phyloP scores from a whole-genome alignment of 2,113 vertebrate species.

The Dromiciops gliroides region DNA sequence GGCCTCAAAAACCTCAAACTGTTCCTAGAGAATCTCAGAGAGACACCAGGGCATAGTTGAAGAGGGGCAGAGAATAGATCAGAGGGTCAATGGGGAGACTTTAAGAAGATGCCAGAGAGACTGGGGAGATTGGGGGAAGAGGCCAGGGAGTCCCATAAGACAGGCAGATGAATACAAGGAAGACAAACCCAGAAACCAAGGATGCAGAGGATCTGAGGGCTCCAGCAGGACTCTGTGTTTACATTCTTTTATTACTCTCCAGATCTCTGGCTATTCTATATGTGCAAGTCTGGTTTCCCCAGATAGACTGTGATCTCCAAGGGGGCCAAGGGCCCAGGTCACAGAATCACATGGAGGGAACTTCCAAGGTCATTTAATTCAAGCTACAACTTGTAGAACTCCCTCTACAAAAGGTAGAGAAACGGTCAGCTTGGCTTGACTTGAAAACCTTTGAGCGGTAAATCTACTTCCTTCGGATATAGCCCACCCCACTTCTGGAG shows the following conservation, averaged over 20 bases:
- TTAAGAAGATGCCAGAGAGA: background rate
- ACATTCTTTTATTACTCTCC: background rate
- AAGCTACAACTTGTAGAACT: background rate
- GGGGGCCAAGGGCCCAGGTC: background rate
- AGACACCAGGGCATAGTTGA: background rate
- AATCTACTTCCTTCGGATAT: background rate
- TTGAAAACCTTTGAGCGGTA: background rate
- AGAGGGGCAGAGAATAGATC: background rate
- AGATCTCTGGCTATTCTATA: background rate
- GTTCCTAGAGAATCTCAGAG: background rate
- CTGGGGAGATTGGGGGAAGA: background rate
- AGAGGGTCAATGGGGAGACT: background rate
- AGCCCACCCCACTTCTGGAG: background rate
- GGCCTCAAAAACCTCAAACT: background rate
- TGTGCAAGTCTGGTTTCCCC: background rate
- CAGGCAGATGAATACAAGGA: background rate
- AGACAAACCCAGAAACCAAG: background rate
- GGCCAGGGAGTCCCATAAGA: background rate
- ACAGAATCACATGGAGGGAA: background rate
- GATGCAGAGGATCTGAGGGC: background rate
- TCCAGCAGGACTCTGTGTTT: background rate
- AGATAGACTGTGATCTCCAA: background rate
- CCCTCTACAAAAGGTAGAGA: background rate
- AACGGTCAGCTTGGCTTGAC: background rate
- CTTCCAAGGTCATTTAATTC: background rate